phyloP scores from a whole-genome alignment of 1,140 invertebrate species.

The Papilio polytes region DNA sequence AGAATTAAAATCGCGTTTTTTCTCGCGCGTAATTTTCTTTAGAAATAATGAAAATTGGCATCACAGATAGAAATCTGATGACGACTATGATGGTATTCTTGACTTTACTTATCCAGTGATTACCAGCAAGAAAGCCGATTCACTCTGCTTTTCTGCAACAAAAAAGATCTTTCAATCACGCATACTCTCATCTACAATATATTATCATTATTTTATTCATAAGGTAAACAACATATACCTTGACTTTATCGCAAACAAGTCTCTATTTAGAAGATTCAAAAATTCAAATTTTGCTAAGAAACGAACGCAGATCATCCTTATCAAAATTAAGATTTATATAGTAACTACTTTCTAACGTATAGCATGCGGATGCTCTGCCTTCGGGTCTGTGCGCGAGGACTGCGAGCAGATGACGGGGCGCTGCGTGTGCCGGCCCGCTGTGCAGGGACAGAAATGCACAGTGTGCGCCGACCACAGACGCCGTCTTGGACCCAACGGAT shows the following conservation, averaged over 20 bases:
- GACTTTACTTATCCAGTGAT: no score
- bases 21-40: no score
- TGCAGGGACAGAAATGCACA: slow-evolving; percentile 94
- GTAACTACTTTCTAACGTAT: slow-evolving; percentile 63
- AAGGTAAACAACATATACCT: no score
- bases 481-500: slow-evolving; percentile 90
- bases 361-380: slow-evolving; percentile 95
- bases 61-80: background rate
- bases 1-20: no score
- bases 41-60: no score
- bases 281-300: background rate
- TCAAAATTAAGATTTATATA: background rate
- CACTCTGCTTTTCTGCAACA: no score
- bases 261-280: background rate
- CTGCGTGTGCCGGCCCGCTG: slow-evolving; percentile 95
- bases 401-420: slow-evolving; percentile 95
- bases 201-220: no score
- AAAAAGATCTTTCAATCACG: no score
- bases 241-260: no score
- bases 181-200: no score
- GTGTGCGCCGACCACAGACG: slow-evolving; percentile 91
- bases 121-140: no score
- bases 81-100: background rate
- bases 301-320: no score
- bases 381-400: slow-evolving; percentile 89